A percentile compares a stretch with the other conserved stretches of the same genome.
phyloP scores from a whole-genome alignment of 2,113 vertebrate species.

The Myotis davidii region DNA sequence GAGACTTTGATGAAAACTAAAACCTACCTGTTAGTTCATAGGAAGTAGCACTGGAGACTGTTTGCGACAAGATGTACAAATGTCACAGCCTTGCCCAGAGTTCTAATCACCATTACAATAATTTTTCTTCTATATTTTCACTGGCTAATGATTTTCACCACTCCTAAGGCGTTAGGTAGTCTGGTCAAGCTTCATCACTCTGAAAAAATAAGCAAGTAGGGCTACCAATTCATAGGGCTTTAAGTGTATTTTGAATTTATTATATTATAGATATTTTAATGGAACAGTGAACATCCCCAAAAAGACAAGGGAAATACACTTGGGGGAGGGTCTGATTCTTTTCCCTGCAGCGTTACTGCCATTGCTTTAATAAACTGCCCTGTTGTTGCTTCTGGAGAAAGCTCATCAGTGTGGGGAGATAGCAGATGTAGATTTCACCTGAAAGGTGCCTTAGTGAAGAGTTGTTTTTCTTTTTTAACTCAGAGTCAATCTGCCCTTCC shows the following conservation, averaged over 20 bases:
- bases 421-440: not conserved
- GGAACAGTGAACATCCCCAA: not conserved
- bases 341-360: not conserved
- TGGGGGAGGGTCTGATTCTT: not conserved
- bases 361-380: not conserved
- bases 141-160: not conserved
- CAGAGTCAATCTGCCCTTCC: not conserved
- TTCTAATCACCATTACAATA: not conserved
- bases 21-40: not conserved
- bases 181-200: not conserved
- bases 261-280: not conserved
- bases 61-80: not conserved
- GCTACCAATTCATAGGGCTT: not conserved
- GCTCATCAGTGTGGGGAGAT: not conserved
- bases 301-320: not conserved
- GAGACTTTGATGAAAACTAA: not conserved
- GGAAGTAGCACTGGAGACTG: not conserved
- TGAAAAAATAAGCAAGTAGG: not conserved
- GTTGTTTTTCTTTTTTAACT: not conserved
- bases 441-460: not conserved
- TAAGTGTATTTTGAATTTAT: constrained; percentile 17
- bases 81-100: not conserved
- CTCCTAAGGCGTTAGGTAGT: not conserved
- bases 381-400: not conserved
- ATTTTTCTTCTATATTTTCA: constrained; percentile 17